phyloP scores from a whole-genome alignment of 2,888 invertebrate species.

The Dilophus febrilis region DNA sequence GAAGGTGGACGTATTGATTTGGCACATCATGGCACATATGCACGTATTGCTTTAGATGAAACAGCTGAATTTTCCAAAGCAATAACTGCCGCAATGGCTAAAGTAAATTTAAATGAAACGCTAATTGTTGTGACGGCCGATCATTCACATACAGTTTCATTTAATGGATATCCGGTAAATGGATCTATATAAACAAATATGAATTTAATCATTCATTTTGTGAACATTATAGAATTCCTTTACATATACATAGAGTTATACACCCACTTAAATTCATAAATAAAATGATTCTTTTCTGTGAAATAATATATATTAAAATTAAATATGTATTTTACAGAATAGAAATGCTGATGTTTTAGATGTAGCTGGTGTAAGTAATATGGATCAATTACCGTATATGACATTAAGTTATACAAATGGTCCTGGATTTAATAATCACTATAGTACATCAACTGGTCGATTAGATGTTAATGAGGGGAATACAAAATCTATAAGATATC shows the following conservation, averaged over 20 bases:
- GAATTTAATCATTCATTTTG: too few species aligned
- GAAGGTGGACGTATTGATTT: slow-evolving; percentile 57
- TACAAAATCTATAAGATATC: slow-evolving; percentile 20
- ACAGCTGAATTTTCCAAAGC: slow-evolving; percentile 60
- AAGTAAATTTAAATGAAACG: slow-evolving; percentile 50
- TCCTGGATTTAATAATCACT: slow-evolving; percentile 34
- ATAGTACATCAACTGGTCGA: slow-evolving; percentile 11
- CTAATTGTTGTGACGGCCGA: slow-evolving; percentile 63
- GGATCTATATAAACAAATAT: too few species aligned
- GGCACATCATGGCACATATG: slow-evolving; percentile 53
- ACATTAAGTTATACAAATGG: slow-evolving; percentile 61
- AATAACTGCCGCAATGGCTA: slow-evolving; percentile 37
- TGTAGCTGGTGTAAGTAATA: slow-evolving; percentile 24
- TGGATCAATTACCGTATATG: slow-evolving; percentile 43
- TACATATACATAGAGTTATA: too few species aligned
- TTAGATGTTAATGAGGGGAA: slow-evolving; percentile 16
- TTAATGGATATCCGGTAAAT: slow-evolving; percentile 52
- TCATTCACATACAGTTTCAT: slow-evolving; percentile 61
- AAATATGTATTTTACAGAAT: slow-evolving; percentile 6
- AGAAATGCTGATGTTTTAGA: slow-evolving; percentile 34
- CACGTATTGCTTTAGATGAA: slow-evolving; percentile 56
- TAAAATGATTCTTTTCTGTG: too few species aligned
- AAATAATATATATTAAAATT: too few species aligned
- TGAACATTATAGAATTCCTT: too few species aligned
- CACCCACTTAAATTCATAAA: too few species aligned